Conservation (phyloP, 1,140 invertebrate genomes). For the Oreohelix idahoensis region DNA sequence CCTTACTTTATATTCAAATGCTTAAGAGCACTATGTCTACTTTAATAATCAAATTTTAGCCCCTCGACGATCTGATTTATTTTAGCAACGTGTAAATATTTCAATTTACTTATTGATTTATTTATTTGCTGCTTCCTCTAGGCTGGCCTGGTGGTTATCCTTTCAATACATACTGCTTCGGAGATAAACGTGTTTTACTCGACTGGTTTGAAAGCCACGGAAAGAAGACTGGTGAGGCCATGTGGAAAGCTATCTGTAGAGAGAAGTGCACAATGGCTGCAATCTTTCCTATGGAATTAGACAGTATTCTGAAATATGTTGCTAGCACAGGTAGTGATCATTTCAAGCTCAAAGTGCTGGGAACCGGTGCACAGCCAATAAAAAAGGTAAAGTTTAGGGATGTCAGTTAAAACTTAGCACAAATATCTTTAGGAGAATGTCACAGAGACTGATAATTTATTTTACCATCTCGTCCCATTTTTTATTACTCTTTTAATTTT, state of each 20-base stretch:
- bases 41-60: too few species aligned
- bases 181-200: neutral
- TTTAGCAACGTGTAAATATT: too few species aligned
- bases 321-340: neutral
- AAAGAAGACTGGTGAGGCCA: neutral
- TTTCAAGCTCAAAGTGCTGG: neutral
- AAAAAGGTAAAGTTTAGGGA: neutral
- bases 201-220: neutral
- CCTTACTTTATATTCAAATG: too few species aligned
- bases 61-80: too few species aligned
- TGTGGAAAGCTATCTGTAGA: neutral
- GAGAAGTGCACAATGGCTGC: neutral
- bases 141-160: neutral
- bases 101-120: too few species aligned
- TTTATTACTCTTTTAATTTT: too few species aligned
- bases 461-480: too few species aligned
- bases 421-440: too few species aligned
- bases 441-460: too few species aligned
- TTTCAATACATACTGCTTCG: neutral
- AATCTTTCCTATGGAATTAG: neutral
- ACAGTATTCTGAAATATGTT: neutral
- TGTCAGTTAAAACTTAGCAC: too few species aligned
- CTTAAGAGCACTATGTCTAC: too few species aligned
- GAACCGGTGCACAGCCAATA: neutral
- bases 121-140: neutral